Conservation (phyloP, 2,113 vertebrate species). For the Lampris incognitus region DNA sequence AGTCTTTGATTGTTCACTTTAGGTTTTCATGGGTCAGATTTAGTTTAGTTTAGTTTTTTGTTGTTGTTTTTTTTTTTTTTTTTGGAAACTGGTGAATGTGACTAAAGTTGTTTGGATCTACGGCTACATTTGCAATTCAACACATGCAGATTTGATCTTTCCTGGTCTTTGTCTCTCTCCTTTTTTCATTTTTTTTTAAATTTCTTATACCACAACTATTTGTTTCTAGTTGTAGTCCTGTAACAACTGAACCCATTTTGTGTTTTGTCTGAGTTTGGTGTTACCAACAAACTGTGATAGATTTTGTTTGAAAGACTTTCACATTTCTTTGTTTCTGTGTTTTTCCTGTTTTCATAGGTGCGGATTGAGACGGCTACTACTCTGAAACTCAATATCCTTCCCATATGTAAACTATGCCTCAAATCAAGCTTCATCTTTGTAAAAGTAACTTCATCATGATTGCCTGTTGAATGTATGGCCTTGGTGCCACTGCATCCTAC, state of each 20-base stretch:
- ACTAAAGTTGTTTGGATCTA: background rate
- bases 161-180: slow-evolving; percentile 10
- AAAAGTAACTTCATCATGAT: background rate
- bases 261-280: too few relatives aligned
- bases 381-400: slow-evolving; percentile 98
- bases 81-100: background rate
- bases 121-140: background rate
- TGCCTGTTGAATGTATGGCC: background rate
- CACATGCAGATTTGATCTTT: background rate
- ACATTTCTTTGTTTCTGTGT: slow-evolving; percentile 22
- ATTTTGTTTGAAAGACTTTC: background rate
- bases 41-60: background rate
- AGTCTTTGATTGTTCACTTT: background rate
- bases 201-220: background rate
- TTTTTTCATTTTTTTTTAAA: background rate
- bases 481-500: background rate
- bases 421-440: background rate
- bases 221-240: too few relatives aligned
- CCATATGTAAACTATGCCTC: background rate
- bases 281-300: too few relatives aligned
- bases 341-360: slow-evolving; percentile 84
- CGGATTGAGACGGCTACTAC: slow-evolving; percentile 97
- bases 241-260: too few relatives aligned
- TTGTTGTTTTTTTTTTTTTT: background rate
- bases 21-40: background rate